These are phyloP conservation scores for Cololabis saira DNA, from an alignment of 2,113 vertebrate species.

Conservation along the genomic window DNA sequence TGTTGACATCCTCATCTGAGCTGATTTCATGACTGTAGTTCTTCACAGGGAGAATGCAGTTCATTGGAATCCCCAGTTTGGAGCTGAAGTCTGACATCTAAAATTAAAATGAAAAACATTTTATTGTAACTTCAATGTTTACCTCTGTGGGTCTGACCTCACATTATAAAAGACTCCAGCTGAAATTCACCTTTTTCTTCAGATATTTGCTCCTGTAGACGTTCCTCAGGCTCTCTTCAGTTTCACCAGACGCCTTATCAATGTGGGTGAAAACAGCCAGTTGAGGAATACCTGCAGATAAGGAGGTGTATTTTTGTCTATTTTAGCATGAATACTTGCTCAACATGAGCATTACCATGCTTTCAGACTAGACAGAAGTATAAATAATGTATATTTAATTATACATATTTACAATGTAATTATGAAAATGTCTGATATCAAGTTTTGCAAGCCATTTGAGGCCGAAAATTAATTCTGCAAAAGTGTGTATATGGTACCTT, in stretches of 20 bases:
- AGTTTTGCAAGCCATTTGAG: no score
- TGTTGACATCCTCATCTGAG: background rate
- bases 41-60: slow-evolving; percentile 4
- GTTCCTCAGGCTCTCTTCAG: background rate
- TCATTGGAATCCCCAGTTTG: background rate
- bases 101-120: background rate
- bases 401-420: no score
- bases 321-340: no score
- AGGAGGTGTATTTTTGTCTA: background rate
- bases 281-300: slow-evolving; percentile 4
- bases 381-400: no score
- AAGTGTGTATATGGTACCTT: no score
- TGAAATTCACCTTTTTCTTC: background rate
- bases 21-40: background rate
- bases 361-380: no score
- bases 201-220: background rate
- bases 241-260: background rate
- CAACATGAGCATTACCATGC: no score
- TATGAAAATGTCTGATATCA: no score
- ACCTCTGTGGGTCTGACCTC: background rate
- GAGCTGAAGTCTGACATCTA: background rate
- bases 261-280: background rate
- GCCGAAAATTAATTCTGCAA: no score
- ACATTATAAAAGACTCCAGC: background rate
- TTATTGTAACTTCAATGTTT: background rate